A percentile compares a stretch with the other conserved stretches of the same genome.
phyloP scores from a whole-genome alignment of 2,797 vertebrate species.

The Ficedula albicollis region DNA sequence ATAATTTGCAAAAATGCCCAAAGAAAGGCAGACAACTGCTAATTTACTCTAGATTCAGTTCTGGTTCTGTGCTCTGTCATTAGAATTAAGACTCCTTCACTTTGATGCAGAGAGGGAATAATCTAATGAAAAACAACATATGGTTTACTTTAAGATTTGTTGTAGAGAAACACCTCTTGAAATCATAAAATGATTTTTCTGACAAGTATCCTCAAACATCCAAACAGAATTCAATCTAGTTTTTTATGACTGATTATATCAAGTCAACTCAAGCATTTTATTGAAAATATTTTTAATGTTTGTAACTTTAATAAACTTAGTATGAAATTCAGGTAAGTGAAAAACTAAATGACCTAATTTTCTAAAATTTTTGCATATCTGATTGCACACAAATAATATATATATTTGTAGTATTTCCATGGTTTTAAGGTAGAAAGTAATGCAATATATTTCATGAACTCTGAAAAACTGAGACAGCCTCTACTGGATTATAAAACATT shows the following conservation, averaged over 20 bases:
- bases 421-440: neutral
- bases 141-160: neutral
- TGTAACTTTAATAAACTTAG: neutral
- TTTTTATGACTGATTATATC: neutral
- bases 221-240: neutral
- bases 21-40: neutral
- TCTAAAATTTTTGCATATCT: neutral
- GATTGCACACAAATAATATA: neutral
- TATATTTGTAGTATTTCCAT: neutral
- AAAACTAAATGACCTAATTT: neutral
- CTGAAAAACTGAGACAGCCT: neutral
- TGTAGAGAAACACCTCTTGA: neutral
- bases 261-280: neutral
- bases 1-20: neutral
- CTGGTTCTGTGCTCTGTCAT: neutral
- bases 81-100: neutral
- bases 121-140: neutral
- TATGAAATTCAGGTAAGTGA: neutral
- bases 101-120: neutral
- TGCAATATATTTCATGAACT: neutral
- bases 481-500: neutral
- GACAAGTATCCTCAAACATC: neutral
- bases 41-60: neutral
- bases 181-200: neutral
- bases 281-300: neutral